Evolutionary conservation across 2,888 invertebrate genomes (phyloP), one percentile per base, ranked within the genome.

Genomic region (Odiellus spinosus): DNA sequence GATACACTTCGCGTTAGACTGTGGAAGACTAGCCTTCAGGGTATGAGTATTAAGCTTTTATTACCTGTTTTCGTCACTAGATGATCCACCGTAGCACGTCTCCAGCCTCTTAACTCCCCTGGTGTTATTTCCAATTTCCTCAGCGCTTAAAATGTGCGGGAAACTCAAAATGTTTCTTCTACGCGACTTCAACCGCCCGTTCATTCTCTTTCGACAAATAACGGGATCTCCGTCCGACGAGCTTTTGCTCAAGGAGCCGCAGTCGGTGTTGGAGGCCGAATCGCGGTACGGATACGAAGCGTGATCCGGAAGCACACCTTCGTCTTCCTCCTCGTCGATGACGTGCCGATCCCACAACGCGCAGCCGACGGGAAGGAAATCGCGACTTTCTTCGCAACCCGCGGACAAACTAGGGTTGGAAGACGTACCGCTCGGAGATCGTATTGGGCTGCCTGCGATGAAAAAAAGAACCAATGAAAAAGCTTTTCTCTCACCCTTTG

Each of bases 121-220:
- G 40, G 76, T 67, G 26, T 26, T 26, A 26, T 26, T 26, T 6
- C 26, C 26, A 26, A 26, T 8, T 59, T 76, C 76, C 55, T 77
- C 76, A 18, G 75, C 71, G 56, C 73, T 75, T 43, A 76, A 67
- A 62, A 76, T 70, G 63, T 77, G 72, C 2, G 66, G 63, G 68
- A 58, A 71, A 69, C 47, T 73, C 68, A 58, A 56, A 45, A 60
- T 55, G 56, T 59, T 58, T 18, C 69, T 63, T 38, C 59, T 64
- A 32, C 67, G 62, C 19, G 67, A 65, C 48, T 70, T 68, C 58
- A 70, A 54, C 48, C 63, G 61, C 1, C 61, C 60, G 5, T 61
- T 60, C 3, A 58, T 58, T 43, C 59, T 51, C 44, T 59, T 57
- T 10, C 60, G 51, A 40, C 55, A 56, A 39, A 58, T 59, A 8